A percentile compares a stretch with the other conserved stretches of the same genome.
phyloP scores from a whole-genome alignment of 1,140 invertebrate genomes.

The Nephila pilipes region DNA sequence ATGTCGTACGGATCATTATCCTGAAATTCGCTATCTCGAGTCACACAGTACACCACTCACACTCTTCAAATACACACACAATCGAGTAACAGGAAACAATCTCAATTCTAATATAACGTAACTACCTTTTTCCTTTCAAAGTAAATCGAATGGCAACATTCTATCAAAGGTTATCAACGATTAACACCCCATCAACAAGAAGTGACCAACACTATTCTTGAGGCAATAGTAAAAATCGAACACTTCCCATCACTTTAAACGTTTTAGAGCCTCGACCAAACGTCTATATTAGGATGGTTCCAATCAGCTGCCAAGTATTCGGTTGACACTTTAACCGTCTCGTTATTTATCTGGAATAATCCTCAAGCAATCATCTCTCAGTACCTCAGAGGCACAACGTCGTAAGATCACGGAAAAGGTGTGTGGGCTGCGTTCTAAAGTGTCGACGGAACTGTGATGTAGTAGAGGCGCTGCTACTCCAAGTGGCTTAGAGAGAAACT shows the following conservation, averaged over 20 bases:
- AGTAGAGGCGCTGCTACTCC: too few relatives aligned
- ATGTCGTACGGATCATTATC: too few relatives aligned
- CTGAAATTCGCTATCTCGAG: too few relatives aligned
- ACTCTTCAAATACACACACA: too few relatives aligned
- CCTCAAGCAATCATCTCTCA: neutral
- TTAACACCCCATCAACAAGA: neutral
- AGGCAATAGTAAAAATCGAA: neutral
- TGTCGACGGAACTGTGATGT: neutral
- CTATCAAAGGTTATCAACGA: neutral
- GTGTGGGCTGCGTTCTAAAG: slow-evolving; percentile 22
- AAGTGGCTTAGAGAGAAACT: slow-evolving; percentile 11
- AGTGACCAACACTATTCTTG: neutral
- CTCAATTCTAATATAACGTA: neutral
- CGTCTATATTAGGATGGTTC: neutral
- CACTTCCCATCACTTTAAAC: neutral
- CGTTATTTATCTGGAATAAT: slow-evolving; percentile 35
- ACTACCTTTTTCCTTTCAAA: neutral
- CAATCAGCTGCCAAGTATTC: slow-evolving; percentile 14
- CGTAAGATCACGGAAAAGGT: neutral
- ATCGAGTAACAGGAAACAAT: neutral
- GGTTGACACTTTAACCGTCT: slow-evolving; percentile 9
- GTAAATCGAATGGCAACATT: neutral
- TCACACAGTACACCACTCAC: too few relatives aligned
- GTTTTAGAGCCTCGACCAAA: neutral
- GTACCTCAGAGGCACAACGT: neutral